Conservation (phyloP, 53 echinoderm and acorn worm genomes). For the Glandiceps talaboti region DNA sequence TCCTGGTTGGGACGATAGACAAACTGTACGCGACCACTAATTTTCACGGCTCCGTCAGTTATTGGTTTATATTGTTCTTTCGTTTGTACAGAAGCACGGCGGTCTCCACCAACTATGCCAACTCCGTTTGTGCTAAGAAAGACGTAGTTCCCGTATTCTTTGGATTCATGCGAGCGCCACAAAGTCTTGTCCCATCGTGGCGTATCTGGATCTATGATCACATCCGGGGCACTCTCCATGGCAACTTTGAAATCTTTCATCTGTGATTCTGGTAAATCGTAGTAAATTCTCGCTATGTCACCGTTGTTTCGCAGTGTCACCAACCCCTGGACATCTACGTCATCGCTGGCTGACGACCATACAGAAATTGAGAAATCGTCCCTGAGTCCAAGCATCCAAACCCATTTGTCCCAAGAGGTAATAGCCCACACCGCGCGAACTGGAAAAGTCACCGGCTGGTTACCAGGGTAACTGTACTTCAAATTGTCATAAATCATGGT, state of each 20-base stretch:
- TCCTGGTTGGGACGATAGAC: constrained; percentile 23
- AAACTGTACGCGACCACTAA: constrained; percentile 41
- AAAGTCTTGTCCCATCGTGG: constrained; percentile 22
- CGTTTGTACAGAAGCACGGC: constrained; percentile 40
- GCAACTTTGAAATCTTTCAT: constrained; percentile 26
- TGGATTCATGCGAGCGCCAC: constrained; percentile 24
- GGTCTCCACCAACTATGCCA: constrained; percentile 33
- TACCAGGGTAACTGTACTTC: constrained; percentile 34
- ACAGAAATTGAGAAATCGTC: constrained; percentile 56
- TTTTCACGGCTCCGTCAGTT: not conserved
- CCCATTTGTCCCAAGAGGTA: constrained; percentile 48
- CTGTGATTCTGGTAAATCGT: constrained; percentile 39
- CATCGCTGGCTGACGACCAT: constrained; percentile 12
- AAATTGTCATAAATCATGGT: constrained; percentile 67
- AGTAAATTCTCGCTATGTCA: constrained; percentile 44
- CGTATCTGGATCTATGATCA: constrained; percentile 7
- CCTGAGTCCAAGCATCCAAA: constrained; percentile 51
- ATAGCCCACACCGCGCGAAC: constrained; percentile 51
- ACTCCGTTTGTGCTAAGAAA: constrained; percentile 47
- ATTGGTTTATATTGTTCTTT: constrained; percentile 23
- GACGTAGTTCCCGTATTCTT: constrained; percentile 23
- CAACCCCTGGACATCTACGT: constrained; percentile 31
- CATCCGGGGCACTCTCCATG: constrained; percentile 4
- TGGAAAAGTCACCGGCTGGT: constrained; percentile 59
- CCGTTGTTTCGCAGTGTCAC: constrained; percentile 39